phyloP scores from a whole-genome alignment of 2,888 invertebrate genomes.

The Peribatodes rhomboidaria region DNA sequence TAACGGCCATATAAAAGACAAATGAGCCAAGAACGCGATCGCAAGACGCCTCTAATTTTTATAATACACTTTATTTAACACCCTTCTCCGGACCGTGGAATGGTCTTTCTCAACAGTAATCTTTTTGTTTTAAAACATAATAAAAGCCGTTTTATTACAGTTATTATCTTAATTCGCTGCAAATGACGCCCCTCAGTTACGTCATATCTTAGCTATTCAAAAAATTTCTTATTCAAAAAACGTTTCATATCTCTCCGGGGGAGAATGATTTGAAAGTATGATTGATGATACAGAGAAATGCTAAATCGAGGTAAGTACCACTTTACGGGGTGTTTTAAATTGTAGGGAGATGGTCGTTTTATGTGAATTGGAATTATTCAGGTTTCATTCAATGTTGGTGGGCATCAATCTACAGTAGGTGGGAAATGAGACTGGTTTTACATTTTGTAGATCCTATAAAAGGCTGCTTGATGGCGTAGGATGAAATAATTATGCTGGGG shows the following conservation, averaged over 20 bases:
- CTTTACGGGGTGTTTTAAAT: slow-evolving; percentile 62
- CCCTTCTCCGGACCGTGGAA: slow-evolving; percentile 39
- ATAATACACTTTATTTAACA: slow-evolving; percentile 59
- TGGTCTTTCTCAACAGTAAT: slow-evolving; percentile 30
- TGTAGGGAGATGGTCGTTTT: slow-evolving; percentile 53
- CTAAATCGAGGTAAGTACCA: slow-evolving; percentile 61
- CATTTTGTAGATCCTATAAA: slow-evolving; percentile 12
- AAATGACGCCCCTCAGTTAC: slow-evolving; percentile 49
- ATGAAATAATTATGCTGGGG: no score
- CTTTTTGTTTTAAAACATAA: slow-evolving; percentile 57
- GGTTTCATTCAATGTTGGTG: slow-evolving; percentile 47
- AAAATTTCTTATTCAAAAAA: slow-evolving; percentile 62
- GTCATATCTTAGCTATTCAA: slow-evolving; percentile 61
- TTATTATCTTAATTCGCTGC: slow-evolving; percentile 55
- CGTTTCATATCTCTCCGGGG: slow-evolving; percentile 58
- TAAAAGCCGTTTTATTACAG: slow-evolving; percentile 52
- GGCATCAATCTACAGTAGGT: slow-evolving; percentile 46
- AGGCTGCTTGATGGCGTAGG: slow-evolving; percentile 10
- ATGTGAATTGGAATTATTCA: slow-evolving; percentile 49
- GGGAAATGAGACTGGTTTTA: slow-evolving; percentile 37
- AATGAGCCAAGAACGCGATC: slow-evolving; percentile 67
- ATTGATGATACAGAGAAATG: slow-evolving; percentile 68
- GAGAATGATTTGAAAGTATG: slow-evolving; percentile 71
- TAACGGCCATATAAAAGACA: slow-evolving; percentile 72
- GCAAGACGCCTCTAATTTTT: slow-evolving; percentile 61